Evolutionary conservation across 2,797 vertebrate species (phyloP).

Genomic region (Furcifer pardalis): DNA sequence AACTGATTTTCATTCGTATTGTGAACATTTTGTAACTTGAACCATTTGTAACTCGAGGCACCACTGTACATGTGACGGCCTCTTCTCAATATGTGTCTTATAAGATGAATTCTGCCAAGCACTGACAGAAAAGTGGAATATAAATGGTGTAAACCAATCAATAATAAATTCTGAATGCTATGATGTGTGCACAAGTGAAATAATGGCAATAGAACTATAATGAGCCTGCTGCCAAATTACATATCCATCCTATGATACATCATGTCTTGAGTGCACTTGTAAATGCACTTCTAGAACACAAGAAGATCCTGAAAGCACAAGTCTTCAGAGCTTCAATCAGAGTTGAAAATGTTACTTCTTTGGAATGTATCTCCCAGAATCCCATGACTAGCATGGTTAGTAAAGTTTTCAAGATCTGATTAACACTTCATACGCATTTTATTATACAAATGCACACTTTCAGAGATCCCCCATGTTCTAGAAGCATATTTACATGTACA

Average conservation of each 20-base stretch:
- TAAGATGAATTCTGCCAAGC: too few relatives aligned
- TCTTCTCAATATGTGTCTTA: neutral
- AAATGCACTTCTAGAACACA: neutral
- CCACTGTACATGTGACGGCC: too few relatives aligned
- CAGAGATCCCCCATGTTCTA: neutral
- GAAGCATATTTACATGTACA: neutral
- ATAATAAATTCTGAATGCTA: too few relatives aligned
- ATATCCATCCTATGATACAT: neutral
- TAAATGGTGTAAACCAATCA: too few relatives aligned
- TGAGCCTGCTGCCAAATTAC: neutral
- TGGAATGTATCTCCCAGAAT: too few relatives aligned
- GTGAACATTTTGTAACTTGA: too few relatives aligned
- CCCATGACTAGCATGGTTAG: too few relatives aligned
- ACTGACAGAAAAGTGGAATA: too few relatives aligned
- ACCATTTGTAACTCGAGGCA: too few relatives aligned
- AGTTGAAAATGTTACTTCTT: too few relatives aligned
- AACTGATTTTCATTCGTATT: too few relatives aligned
- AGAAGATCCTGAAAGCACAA: neutral
- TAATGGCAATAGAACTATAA: neutral
- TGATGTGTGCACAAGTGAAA: too few relatives aligned
- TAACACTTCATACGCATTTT: neutral
- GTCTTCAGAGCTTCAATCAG: neutral
- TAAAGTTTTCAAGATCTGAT: neutral
- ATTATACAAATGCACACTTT: neutral
- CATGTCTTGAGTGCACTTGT: neutral